Conservation (phyloP, 2,888 invertebrate species). For the Dicyrtomina minuta region DNA sequence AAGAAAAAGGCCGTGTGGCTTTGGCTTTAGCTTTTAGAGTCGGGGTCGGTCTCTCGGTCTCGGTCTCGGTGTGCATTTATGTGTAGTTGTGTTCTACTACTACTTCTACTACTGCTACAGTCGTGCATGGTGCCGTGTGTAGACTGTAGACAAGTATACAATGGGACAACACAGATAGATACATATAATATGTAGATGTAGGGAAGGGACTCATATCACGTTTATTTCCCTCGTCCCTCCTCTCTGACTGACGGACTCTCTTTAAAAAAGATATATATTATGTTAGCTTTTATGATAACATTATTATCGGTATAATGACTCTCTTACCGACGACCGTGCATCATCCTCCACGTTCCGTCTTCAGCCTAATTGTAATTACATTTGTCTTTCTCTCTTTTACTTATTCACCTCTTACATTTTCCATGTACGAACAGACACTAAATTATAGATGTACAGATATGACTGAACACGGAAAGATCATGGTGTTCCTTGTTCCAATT, state of each 20-base stretch:
- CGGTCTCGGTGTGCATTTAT: background rate
- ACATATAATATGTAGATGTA: background rate
- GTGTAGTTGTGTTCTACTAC: too few relatives aligned
- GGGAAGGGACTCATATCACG: too few relatives aligned
- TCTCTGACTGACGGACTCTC: too few relatives aligned
- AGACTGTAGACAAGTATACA: too few relatives aligned
- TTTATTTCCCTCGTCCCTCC: too few relatives aligned
- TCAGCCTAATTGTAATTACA: constrained; percentile 20
- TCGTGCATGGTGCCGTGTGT: too few relatives aligned
- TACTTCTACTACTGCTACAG: too few relatives aligned
- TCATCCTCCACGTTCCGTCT: background rate
- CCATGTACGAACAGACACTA: background rate
- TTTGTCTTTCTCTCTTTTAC: constrained; percentile 4
- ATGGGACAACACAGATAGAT: background rate
- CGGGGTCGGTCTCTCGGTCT: background rate
- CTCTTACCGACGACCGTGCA: background rate
- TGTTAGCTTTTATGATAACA: constrained; percentile 5
- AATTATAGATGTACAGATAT: constrained; percentile 7
- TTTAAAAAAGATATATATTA: too few relatives aligned
- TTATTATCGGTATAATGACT: constrained; percentile 15
- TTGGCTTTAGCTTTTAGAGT: background rate
- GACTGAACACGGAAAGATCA: background rate
- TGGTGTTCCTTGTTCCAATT: too few relatives aligned
- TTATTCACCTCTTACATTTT: constrained; percentile 3
- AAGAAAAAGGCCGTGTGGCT: background rate